Percentiles rank a stretch among this genome's conserved stretches.
Conservation (phyloP, 2,888 invertebrate genomes). For the Norana najaformis region DNA sequence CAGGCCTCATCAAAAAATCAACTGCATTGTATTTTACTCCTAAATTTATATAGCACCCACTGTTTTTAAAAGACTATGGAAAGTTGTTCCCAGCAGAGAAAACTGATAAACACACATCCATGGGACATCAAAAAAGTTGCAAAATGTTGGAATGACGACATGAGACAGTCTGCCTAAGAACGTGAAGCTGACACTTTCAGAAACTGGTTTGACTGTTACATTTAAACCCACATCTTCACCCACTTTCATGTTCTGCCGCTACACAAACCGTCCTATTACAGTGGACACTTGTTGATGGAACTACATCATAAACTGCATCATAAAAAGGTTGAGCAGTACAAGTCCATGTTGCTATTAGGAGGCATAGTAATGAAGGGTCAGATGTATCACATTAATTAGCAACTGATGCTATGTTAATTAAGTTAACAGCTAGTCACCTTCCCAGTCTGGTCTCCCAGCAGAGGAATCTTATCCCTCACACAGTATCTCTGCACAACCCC, state of each 20-base stretch:
- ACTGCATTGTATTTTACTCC: too few species aligned
- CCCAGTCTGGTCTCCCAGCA: neutral
- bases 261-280: neutral
- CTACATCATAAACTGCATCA: neutral
- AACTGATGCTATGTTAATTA: neutral
- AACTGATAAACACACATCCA: too few species aligned
- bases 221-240: too few species aligned
- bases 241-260: neutral
- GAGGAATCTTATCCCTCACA: neutral
- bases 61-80: too few species aligned
- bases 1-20: too few species aligned
- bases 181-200: neutral
- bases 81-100: too few species aligned
- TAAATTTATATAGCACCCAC: too few species aligned
- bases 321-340: neutral
- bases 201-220: too few species aligned
- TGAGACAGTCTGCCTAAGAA: neutral
- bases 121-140: too few species aligned
- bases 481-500: neutral
- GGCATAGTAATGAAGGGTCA: neutral
- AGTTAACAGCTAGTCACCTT: neutral
- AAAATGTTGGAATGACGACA: neutral
- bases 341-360: neutral
- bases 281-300: neutral
- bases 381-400: neutral